Base-by-base conservation (phyloP, 1,140 invertebrate species). In the Cotesia vestalis region DNA sequence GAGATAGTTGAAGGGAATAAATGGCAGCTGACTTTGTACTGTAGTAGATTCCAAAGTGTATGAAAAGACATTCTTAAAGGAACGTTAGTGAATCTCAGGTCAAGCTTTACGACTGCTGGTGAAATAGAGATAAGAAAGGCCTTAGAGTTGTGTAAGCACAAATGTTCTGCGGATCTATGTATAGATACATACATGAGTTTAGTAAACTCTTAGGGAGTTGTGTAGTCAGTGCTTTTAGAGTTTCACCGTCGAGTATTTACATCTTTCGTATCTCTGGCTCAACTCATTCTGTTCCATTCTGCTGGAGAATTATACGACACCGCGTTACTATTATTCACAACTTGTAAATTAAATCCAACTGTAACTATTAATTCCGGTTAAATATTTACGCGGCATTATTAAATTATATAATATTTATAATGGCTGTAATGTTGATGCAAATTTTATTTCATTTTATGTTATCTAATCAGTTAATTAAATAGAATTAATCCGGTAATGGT, bases 81-180 rank as follows among this genome's bases (percentile, higher is more conserved):
- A 36, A 52, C 62, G 36, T 55, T 40, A 66, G 40, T 52, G 63
- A 66, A 52, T 66, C 40, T 66, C 63, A 36, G 63, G 63, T 66
- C 63, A 66, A 66, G 61, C 63, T 66, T 66, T 66, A 66, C 63
- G 40, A 66, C 63, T 66, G 40, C 63, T 36, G 63, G 63, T 66
- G 40, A 66, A 66, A 66, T 66, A 52, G 40, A 66, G 63, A 66
- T 66, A 66, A 66, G 63, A 66, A 66, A 40, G 40, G 63, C 63
- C 5, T 34, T 46, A 46, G 27, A 66, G 63, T 17, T n/a, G 35
- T 38, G 53, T 40, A 40, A 27, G 36, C 27, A 40, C 63, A 66
- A 66, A 36, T 34, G 17, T 20, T 40, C 8, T 38, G 62, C 38
- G 35, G 6, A 64, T 35, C 4, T 40, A n/a, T 64, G 40, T 46